A percentile compares a stretch with the other conserved stretches of the same genome.
These are phyloP conservation scores for Globia sparganii DNA, from an alignment of 2,888 invertebrate genomes.

Conservation along the genomic window DNA sequence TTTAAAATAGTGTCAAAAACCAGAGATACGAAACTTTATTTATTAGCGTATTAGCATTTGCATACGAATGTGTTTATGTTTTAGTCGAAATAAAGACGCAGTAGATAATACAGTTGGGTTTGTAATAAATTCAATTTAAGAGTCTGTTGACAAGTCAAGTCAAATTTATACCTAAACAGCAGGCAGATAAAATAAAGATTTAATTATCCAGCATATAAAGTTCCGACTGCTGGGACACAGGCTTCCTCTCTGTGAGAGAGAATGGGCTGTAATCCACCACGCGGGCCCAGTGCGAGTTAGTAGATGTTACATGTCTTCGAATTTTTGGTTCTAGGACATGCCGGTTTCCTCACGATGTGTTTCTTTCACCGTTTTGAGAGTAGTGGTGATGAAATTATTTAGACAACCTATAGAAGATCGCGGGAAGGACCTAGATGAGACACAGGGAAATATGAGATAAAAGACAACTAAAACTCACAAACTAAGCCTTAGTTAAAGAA, in stretches of 20 bases:
- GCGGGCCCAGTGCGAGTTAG: too few species aligned
- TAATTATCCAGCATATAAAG: too few species aligned
- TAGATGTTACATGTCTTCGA: too few species aligned
- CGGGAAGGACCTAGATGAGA: neutral
- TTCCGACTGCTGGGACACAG: too few species aligned
- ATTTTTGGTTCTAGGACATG: too few species aligned
- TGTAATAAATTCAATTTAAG: conserved; percentile 46
- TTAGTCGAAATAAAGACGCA: conserved; percentile 51
- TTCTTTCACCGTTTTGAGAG: too few species aligned
- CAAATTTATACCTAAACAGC: neutral
- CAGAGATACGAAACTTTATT: conserved; percentile 55
- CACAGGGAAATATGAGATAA: neutral
- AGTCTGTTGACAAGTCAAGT: conserved; percentile 20
- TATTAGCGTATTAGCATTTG: conserved; percentile 62
- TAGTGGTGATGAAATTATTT: too few species aligned
- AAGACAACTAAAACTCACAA: neutral
- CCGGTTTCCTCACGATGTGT: too few species aligned
- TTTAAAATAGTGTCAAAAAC: conserved; percentile 63
- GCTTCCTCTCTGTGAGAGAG: too few species aligned
- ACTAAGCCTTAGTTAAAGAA: neutral
- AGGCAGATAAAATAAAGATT: neutral
- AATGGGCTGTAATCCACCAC: too few species aligned
- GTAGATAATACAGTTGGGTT: neutral
- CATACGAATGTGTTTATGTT: conserved; percentile 53
- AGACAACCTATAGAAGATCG: neutral